Base-by-base conservation (phyloP, 1,140 invertebrate genomes). In the Drosophila orosa region DNA sequence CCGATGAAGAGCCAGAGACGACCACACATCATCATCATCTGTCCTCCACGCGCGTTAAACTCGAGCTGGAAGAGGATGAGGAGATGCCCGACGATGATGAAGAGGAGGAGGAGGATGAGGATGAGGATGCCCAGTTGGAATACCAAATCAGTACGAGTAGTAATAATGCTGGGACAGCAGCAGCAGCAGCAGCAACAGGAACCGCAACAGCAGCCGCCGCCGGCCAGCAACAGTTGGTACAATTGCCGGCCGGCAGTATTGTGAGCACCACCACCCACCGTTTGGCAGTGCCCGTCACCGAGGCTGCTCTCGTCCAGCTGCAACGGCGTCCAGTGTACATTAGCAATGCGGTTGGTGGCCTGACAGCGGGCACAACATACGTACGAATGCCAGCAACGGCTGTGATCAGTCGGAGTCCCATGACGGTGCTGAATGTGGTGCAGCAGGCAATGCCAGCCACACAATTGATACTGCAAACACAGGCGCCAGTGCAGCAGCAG, bases 351-450 rank as follows among this genome's bases (percentile, higher is more conserved):
- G 71, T 91, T 33, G 82, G 80, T 27, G 80, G 76, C 1, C 19
- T 90, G 39, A 62, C 76, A 3, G 78, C 83, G 3, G 81, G 83
- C 40, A 78, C 90, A 7, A 85, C 83, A 7, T 91, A 91, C 45
- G 90, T 91, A 2, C 78, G 90, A 0, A 91, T 91, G 90, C 90
- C 90, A 1, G 78, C 90, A 1, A 74, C 80, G 1, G 82, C 81
- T 1, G 85, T 91, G 6, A 85, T 91, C 45, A 91, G 90, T 66
- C 80, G 90, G 22, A 91, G 84, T 69, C 90, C 90, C n/a, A 90
- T 91, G 90, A 89, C 90, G 27, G 90, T 91, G 39, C 58, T 91
- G 24, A 91, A 91, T 90, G 90, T 91, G 44, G 90, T 91, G 57
- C 90, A 91, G 67, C 90, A 90, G 25, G 47, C 78, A n/a, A 58